A percentile compares a stretch with the other conserved stretches of the same genome.
Evolutionary conservation across 2,888 invertebrate genomes (phyloP).

Genomic region (Apodemia mormo): DNA sequence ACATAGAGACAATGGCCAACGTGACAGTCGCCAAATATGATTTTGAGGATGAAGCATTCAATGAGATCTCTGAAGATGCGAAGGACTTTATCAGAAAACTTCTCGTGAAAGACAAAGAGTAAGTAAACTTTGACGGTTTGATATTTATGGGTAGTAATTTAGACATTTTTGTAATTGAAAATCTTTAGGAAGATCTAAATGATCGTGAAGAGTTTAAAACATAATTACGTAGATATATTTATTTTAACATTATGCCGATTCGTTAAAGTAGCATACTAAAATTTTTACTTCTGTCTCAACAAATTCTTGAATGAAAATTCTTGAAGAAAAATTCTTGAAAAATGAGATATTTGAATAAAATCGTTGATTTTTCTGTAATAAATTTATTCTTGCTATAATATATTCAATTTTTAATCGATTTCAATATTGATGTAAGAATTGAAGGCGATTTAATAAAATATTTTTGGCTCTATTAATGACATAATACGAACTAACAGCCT

Average conservation of each 20-base stretch:
- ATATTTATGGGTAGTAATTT: too few relatives aligned
- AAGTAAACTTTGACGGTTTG: constrained; percentile 64
- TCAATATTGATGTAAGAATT: not conserved
- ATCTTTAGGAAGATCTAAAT: not conserved
- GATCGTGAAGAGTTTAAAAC: not conserved
- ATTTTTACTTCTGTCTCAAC: not conserved
- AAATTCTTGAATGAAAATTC: too few relatives aligned
- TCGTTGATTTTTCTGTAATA: not conserved
- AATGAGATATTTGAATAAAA: not conserved
- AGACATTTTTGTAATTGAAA: not conserved
- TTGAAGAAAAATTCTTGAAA: too few relatives aligned
- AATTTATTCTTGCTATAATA: not conserved
- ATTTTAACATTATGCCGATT: too few relatives aligned
- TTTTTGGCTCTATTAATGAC: not conserved
- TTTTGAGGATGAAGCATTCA: constrained; percentile 98
- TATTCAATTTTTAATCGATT: not conserved
- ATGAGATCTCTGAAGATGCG: constrained; percentile 95
- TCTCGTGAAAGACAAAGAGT: constrained; percentile 95
- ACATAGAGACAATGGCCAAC: constrained; percentile 99
- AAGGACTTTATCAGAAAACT: constrained; percentile 97
- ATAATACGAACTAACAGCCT: constrained; percentile 15
- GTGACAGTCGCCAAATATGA: constrained; percentile 98
- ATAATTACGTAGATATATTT: not conserved
- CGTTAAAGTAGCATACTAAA: not conserved
- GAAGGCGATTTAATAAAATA: too few relatives aligned